Conservation (phyloP, 2,797 vertebrate species). For the Crocodylus rhombifer region DNA sequence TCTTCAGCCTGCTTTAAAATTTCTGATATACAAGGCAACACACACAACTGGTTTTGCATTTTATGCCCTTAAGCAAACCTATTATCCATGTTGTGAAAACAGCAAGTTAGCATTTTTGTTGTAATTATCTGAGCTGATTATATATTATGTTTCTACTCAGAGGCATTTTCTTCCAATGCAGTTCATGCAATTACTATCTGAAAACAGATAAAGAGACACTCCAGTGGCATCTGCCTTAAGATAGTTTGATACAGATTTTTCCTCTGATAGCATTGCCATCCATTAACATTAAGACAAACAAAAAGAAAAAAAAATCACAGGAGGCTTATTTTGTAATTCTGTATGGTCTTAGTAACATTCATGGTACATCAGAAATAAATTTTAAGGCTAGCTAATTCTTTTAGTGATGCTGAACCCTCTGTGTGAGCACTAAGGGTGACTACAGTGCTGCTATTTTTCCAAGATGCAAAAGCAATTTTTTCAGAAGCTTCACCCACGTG, state of each 20-base stretch:
- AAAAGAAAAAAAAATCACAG: neutral
- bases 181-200: constrained; percentile 66
- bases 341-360: too few species aligned
- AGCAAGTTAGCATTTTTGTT: constrained; percentile 74
- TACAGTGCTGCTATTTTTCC: neutral
- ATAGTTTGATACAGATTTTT: constrained; percentile 3
- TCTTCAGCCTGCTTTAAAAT: constrained; percentile 35
- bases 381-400: neutral
- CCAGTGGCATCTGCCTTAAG: constrained; percentile 35
- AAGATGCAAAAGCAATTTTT: too few species aligned
- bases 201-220: constrained; percentile 53
- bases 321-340: too few species aligned
- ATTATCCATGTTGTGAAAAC: constrained; percentile 74
- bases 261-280: constrained; percentile 1
- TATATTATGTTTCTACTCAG: constrained; percentile 68
- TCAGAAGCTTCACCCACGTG: neutral
- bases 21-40: constrained; percentile 53
- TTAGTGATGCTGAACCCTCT: neutral
- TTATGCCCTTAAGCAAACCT: constrained; percentile 60
- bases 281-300: constrained; percentile 2
- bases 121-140: constrained; percentile 74
- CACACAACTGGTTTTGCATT: constrained; percentile 58
- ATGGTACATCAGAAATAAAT: neutral
- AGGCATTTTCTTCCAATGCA: constrained; percentile 66
- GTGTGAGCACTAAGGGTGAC: neutral